These are phyloP conservation scores for Xanthia icteritia DNA, from an alignment of 2,888 invertebrate species.

Conservation along the genomic window DNA sequence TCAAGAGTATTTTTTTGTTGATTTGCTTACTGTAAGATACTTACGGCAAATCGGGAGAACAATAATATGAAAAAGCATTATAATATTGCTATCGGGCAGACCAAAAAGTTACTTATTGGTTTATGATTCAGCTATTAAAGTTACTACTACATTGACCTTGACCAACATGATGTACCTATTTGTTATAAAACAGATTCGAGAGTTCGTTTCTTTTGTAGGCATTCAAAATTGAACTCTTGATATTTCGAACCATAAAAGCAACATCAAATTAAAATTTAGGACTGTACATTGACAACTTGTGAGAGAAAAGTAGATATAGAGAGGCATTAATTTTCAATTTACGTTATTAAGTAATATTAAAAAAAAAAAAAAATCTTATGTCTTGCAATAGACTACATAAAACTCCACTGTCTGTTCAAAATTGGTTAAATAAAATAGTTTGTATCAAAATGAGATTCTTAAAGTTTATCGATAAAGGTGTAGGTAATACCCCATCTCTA, in stretches of 20 bases:
- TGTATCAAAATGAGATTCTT: constrained; percentile 8
- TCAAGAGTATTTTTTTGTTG: not conserved
- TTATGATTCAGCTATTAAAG: too few relatives aligned
- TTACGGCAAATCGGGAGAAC: too few relatives aligned
- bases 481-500: constrained; percentile 48
- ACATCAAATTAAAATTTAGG: not conserved
- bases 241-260: too few relatives aligned
- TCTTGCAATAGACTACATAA: not conserved
- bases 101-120: too few relatives aligned
- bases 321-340: not conserved
- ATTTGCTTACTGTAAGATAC: not conserved
- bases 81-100: too few relatives aligned
- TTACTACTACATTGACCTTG: too few relatives aligned
- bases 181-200: too few relatives aligned
- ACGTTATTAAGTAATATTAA: not conserved
- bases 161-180: too few relatives aligned
- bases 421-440: constrained; percentile 15
- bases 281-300: not conserved
- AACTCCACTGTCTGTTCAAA: constrained; percentile 8
- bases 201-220: too few relatives aligned
- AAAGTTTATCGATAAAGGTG: constrained; percentile 53
- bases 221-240: too few relatives aligned
- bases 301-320: not conserved
- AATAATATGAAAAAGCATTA: too few relatives aligned
- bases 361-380: constrained; percentile 13